A percentile compares a stretch with the other conserved stretches of the same genome.
phyloP scores from a whole-genome alignment of 2,113 vertebrate genomes.

The Sturnus vulgaris region DNA sequence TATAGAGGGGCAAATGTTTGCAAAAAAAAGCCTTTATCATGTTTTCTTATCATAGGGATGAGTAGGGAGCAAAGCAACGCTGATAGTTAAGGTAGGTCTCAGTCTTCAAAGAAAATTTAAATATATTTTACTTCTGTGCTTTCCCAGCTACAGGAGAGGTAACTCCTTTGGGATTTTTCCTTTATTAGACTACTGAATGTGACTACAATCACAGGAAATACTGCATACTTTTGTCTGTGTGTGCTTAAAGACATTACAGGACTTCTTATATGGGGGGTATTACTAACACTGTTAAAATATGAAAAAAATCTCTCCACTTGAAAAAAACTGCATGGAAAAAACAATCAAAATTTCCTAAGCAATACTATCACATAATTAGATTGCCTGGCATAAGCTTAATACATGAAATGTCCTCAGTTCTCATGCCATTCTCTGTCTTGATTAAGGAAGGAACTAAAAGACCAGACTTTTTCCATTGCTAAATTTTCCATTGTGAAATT shows the following conservation, averaged over 20 bases:
- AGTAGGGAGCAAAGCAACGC: not conserved
- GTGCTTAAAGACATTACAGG: not conserved
- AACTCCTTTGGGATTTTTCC: not conserved
- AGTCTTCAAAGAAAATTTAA: not conserved
- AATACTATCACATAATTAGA: constrained; percentile 16
- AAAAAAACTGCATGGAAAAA: constrained; percentile 12
- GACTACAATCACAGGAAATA: not conserved
- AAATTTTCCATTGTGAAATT: constrained; percentile 67
- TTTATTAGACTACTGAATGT: not conserved
- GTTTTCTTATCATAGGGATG: not conserved
- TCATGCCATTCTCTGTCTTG: constrained; percentile 33
- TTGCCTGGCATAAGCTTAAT: constrained; percentile 15
- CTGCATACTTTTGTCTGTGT: not conserved
- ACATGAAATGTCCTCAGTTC: constrained; percentile 14
- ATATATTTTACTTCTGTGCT: not conserved
- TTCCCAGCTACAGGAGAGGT: not conserved
- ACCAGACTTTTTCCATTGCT: constrained; percentile 64
- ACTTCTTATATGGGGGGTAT: not conserved
- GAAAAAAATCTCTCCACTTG: not conserved
- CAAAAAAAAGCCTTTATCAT: not conserved
- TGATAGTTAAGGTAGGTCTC: not conserved
- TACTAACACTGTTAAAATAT: not conserved
- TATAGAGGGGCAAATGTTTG: not conserved
- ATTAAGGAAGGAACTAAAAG: constrained; percentile 32
- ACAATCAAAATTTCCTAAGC: constrained; percentile 1